Evolutionary conservation across 1,140 invertebrate species (phyloP).

Genomic region (Drosophila funebris): DNA sequence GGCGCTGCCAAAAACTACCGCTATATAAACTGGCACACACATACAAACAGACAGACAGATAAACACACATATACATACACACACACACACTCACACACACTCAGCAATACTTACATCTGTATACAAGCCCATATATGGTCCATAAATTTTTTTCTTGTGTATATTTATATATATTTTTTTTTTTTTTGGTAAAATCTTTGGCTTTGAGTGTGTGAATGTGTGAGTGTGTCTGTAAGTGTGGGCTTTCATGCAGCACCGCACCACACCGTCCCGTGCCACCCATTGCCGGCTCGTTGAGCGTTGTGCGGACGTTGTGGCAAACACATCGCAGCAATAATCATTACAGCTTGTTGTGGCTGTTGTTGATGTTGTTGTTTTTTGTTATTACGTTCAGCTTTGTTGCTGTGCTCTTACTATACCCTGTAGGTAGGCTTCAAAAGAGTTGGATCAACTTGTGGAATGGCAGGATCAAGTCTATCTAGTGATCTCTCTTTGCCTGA

Average conservation of each 20-base stretch:
- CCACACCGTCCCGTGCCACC: neutral
- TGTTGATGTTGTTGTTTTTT: constrained; percentile 35
- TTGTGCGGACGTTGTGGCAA: constrained; percentile 71
- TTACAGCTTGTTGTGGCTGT: constrained; percentile 71
- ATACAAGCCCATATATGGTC: constrained; percentile 60
- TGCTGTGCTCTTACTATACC: neutral
- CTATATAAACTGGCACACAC: constrained; percentile 37
- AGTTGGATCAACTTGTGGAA: neutral
- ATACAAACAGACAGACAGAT: constrained; percentile 26
- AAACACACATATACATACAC: constrained; percentile 36
- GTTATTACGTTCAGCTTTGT: neutral
- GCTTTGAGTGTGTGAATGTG: constrained; percentile 7
- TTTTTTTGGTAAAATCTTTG: constrained; percentile 47
- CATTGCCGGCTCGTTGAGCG: constrained; percentile 3
- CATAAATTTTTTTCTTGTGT: constrained; percentile 63
- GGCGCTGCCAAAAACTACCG: constrained; percentile 54
- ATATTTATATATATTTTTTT: constrained; percentile 1
- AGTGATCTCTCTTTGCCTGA: too few relatives aligned
- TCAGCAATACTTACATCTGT: constrained; percentile 13
- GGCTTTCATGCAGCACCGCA: neutral
- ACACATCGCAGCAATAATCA: constrained; percentile 79
- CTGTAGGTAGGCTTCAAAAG: neutral
- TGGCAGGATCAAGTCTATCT: too few relatives aligned
- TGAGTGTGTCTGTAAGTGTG: neutral
- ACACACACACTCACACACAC: constrained; percentile 11